A percentile compares a stretch with the other conserved stretches of the same genome.
phyloP scores from a whole-genome alignment of 2,797 vertebrate species.

The Hephaestus fuliginosus region DNA sequence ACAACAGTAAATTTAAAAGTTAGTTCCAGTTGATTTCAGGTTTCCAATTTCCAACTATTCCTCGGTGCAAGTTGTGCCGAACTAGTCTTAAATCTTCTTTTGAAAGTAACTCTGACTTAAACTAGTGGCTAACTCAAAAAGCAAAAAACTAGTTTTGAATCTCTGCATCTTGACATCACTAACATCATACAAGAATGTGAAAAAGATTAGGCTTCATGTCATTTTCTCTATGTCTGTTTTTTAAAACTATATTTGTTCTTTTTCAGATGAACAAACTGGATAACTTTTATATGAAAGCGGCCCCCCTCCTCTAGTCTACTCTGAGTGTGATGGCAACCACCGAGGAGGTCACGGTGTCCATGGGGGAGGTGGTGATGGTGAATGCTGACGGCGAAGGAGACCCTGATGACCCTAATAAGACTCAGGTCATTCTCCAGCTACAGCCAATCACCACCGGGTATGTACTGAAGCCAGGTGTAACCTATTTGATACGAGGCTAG shows the following conservation, averaged over 20 bases:
- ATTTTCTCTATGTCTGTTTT: neutral
- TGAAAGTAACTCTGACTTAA: too few relatives aligned
- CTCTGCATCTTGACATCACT: too few relatives aligned
- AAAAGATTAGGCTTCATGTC: too few relatives aligned
- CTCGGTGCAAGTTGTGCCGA: too few relatives aligned
- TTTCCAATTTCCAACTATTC: too few relatives aligned
- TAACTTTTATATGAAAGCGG: slow-evolving; percentile 42
- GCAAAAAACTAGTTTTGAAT: too few relatives aligned
- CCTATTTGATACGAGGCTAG: neutral
- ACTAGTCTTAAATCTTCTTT: too few relatives aligned
- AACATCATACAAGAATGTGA: too few relatives aligned
- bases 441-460: slow-evolving; percentile 93
- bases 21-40: too few relatives aligned
- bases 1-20: too few relatives aligned
- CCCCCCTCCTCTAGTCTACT: slow-evolving; percentile 39
- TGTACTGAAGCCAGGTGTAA: slow-evolving; percentile 54
- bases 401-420: slow-evolving; percentile 91
- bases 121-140: too few relatives aligned
- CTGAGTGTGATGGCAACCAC: slow-evolving; percentile 89
- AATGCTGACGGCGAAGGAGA: slow-evolving; percentile 89
- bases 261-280: slow-evolving; percentile 64
- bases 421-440: slow-evolving; percentile 95
- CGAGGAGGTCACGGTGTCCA: slow-evolving; percentile 92
- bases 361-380: slow-evolving; percentile 94
- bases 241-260: neutral